A percentile compares a stretch with the other conserved stretches of the same genome.
Evolutionary conservation across 2,113 vertebrate genomes (phyloP).

Genomic region (Chloebia gouldiae): DNA sequence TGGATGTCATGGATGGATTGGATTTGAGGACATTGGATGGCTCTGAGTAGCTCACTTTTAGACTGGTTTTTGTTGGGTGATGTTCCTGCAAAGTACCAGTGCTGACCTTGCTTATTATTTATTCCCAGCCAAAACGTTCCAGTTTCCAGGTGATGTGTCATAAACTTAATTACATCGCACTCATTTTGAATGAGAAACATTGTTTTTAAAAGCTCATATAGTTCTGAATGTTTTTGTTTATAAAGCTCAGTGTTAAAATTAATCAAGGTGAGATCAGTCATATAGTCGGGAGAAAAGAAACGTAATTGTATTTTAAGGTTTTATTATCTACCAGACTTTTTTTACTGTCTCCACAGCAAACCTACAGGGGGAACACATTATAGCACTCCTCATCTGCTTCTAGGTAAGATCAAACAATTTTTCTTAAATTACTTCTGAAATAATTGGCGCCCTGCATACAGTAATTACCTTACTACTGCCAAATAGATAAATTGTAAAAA

Average conservation of each 20-base stretch:
- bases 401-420: not conserved
- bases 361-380: not conserved
- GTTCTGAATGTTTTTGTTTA: not conserved
- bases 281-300: not conserved
- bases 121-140: not conserved
- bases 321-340: not conserved
- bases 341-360: not conserved
- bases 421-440: not conserved
- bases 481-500: not conserved
- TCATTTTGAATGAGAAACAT: not conserved
- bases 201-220: not conserved
- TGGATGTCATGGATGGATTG: no score
- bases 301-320: not conserved
- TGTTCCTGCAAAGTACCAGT: not conserved
- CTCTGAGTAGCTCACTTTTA: not conserved
- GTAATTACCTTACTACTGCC: not conserved
- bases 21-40: not conserved
- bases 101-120: not conserved
- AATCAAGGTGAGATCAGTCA: not conserved
- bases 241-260: not conserved
- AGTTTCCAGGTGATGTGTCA: not conserved
- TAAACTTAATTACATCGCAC: not conserved
- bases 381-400: not conserved
- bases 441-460: not conserved
- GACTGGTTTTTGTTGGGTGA: not conserved